These are phyloP conservation scores for Mimachlamys varia DNA, from an alignment of 2,888 invertebrate genomes.

Conservation along the genomic window DNA sequence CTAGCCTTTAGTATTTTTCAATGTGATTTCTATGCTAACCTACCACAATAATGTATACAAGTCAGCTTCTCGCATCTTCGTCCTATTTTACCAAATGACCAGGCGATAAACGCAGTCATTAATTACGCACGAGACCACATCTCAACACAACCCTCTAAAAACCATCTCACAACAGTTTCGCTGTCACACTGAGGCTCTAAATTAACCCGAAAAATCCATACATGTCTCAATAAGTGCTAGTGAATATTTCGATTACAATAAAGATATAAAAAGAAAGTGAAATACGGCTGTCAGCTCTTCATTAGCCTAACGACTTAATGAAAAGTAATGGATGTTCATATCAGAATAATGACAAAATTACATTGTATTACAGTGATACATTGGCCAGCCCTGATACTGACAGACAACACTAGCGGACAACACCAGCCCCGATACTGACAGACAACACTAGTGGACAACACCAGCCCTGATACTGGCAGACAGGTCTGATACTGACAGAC, in stretches of 20 bases:
- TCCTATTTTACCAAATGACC: neutral
- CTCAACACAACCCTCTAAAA: neutral
- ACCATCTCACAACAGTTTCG: neutral
- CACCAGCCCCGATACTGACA: too few species aligned
- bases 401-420: neutral
- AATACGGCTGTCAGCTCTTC: neutral
- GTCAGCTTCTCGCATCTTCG: neutral
- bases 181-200: neutral
- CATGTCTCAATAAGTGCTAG: neutral
- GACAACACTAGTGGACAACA: too few species aligned
- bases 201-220: conserved; percentile 11
- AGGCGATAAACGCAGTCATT: neutral
- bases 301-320: conserved; percentile 6
- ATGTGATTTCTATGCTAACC: neutral
- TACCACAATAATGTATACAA: neutral
- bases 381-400: neutral
- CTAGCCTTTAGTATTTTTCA: neutral
- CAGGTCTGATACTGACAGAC: too few species aligned
- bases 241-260: neutral
- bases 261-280: neutral
- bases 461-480: too few species aligned
- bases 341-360: neutral
- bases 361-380: neutral
- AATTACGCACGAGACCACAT: neutral
- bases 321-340: conserved; percentile 6